Evolutionary conservation across 1,140 invertebrate genomes (phyloP), one percentile per base, ranked within the genome.

Genomic region (Formica selysi): DNA sequence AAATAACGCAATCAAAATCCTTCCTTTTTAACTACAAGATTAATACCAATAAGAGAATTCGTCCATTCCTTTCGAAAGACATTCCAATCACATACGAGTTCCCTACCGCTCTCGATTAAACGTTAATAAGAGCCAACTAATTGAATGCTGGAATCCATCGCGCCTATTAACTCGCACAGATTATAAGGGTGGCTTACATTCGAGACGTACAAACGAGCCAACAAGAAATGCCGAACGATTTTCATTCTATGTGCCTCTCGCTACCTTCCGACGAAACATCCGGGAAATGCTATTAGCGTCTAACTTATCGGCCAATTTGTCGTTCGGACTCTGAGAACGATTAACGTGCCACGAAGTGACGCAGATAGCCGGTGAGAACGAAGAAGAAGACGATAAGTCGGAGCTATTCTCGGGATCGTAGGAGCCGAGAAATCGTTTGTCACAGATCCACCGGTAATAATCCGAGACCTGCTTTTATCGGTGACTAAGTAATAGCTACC

Each of bases 401-500:
- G 41, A 73, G 73, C 70, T 87, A 80, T 87, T 80, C 79, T 41
- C 44, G 68, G 48, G 29, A 3, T 81, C 41, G 73, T 48, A 62
- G 61, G 44, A 64, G 38, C 51, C 88, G 48, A 87, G 76, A 78
- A 86, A 84, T 85, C 87, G 76, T 92, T 92, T 90, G 90, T 92
- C 91, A 89, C 86, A 19, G 87, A 87, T 79, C 67, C 70, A 84
- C 59, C 85, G 78, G 85, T 92, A 91, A 91, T 92, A 92, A 92
- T 85, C 85, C 76, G 73, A 65, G 81, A 38, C 32, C 81, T 36
- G 73, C 32, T 90, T 51, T 93, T 92, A 93, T 93, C 92, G 80
- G 74, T 80, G 70, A 26, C 87, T 93, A 93, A 93, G 88, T 93
- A 93, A 93, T 93, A 92, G 91, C 84, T 90, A 91, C 89, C 91